Conservation (phyloP, 2,888 invertebrate genomes). For the Agonopterix heracliana region DNA sequence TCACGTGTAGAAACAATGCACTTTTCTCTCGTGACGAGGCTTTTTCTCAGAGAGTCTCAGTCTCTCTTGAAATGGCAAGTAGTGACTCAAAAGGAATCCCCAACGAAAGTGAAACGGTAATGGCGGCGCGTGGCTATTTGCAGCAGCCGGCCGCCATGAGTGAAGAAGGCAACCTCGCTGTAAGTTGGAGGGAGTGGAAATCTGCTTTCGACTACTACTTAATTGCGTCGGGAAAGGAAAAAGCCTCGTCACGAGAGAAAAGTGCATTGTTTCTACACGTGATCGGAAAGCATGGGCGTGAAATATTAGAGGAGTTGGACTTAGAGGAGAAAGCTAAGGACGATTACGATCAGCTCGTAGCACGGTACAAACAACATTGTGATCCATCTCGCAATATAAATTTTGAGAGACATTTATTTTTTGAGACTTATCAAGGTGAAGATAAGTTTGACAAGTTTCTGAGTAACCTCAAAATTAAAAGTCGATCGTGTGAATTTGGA, state of each 20-base stretch:
- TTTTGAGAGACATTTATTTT: constrained; percentile 13
- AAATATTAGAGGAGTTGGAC: constrained; percentile 13
- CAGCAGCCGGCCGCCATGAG: background rate
- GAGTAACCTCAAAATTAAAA: constrained; percentile 9
- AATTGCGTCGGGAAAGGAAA: constrained; percentile 5
- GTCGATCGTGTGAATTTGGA: constrained; percentile 15
- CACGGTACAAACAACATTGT: constrained; percentile 5
- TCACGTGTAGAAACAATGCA: constrained; percentile 17
- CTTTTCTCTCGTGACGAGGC: constrained; percentile 2
- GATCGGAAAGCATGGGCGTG: constrained; percentile 14
- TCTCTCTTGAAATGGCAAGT: too few species aligned
- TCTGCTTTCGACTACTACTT: constrained; percentile 12
- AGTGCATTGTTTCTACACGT: constrained; percentile 17
- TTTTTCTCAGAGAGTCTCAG: too few species aligned
- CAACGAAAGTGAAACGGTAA: too few species aligned
- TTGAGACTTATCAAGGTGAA: constrained; percentile 12
- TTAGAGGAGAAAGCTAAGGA: constrained; percentile 5
- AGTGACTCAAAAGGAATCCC: background rate
- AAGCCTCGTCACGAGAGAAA: background rate
- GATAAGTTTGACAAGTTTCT: constrained; percentile 12
- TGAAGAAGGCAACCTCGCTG: background rate
- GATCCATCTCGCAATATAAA: constrained; percentile 12
- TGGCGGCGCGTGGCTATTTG: too few species aligned
- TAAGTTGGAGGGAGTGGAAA: constrained; percentile 13
- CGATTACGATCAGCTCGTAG: constrained; percentile 2